Evolutionary conservation across 2,888 invertebrate genomes (phyloP), one percentile per base, ranked within the genome.

Genomic region (Drosophila seclusa): DNA sequence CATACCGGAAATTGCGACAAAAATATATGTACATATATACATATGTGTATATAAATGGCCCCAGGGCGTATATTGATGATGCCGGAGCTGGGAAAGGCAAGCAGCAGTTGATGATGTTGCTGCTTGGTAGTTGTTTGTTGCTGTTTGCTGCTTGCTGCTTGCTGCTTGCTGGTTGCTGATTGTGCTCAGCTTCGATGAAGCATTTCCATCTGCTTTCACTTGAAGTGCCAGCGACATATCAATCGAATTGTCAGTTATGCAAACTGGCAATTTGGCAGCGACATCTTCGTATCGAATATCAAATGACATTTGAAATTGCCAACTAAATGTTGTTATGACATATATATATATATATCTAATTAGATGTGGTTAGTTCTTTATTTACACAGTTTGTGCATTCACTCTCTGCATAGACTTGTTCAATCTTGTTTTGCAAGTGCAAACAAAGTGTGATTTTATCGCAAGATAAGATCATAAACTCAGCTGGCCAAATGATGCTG

Each of bases 171-270:
- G 21, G 27, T n/a, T 45, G 48, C 50, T 53, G 40, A 24, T 10
- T 32, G 18, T 10, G 13, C 58, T 32, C 21, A 32, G 32, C 45
- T 16, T 32, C 32, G 48, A 27, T 48, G 45, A 29, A 29, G 29
- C 13, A 40, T 40, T 40, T 40, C 55, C 18, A 40, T 45, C 45
- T 45, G 21, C 45, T 45, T 45, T 21, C 21, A 24, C 45, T 45
- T 29, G 34, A 10, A 21, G 13, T 45, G 42, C 10, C 40, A 55
- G 16, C 27, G 49, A 57, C 69, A 61, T 65, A 73, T 72, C 80
- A 87, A 83, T 84, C 76, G 79, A 87, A 82, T 87, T 83, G 84
- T 73, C 73, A 79, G 87, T 74, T 84, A 82, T 79, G 87, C 62
- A 84, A 81, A 72, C 82, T 76, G 60, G 61, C 65, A 75, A 65